phyloP scores from a whole-genome alignment of 2,797 vertebrate genomes.

The Clamator glandarius region DNA sequence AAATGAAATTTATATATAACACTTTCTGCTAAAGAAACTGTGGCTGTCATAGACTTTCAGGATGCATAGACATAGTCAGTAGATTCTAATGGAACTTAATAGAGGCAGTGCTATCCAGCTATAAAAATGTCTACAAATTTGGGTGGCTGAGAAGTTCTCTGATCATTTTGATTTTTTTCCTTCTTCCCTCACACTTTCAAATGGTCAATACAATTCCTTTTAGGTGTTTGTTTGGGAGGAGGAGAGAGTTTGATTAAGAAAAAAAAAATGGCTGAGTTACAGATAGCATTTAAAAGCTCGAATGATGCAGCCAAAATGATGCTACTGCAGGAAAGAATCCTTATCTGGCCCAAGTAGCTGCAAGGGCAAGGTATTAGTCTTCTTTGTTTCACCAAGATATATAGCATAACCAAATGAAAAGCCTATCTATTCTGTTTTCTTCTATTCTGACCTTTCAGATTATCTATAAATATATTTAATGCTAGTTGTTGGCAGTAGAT shows the following conservation, averaged over 20 bases:
- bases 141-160: neutral
- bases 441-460: neutral
- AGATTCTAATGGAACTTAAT: neutral
- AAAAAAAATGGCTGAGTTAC: neutral
- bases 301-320: neutral
- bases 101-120: neutral
- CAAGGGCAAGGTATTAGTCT: neutral
- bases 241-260: neutral
- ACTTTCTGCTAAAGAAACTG: neutral
- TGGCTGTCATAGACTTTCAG: neutral
- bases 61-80: neutral
- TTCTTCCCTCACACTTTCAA: neutral
- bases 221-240: neutral
- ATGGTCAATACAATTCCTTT: neutral
- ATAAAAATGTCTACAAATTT: neutral
- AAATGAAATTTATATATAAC: neutral
- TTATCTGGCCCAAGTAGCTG: neutral
- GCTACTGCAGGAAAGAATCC: neutral
- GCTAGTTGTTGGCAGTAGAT: neutral
- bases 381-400: neutral
- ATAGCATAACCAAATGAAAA: neutral
- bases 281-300: neutral
- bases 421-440: neutral
- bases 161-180: neutral
- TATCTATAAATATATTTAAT: neutral